Percentiles rank a stretch among this genome's conserved stretches.
Evolutionary conservation across 2,888 invertebrate species (phyloP).

Genomic region (Drosophila rubida): DNA sequence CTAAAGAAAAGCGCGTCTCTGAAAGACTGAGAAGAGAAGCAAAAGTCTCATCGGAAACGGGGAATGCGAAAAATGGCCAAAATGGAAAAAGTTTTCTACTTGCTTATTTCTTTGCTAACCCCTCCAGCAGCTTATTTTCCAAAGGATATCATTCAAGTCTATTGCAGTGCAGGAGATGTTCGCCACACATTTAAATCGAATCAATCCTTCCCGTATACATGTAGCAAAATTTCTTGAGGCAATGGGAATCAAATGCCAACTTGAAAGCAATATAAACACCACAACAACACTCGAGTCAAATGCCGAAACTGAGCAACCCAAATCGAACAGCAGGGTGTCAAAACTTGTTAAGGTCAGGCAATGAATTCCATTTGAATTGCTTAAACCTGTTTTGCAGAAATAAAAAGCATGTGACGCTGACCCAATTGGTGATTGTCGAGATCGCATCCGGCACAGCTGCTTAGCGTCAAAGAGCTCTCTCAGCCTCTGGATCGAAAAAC

Average conservation of each 20-base stretch:
- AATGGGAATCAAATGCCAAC: conserved; percentile 80
- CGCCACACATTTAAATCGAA: conserved; percentile 27
- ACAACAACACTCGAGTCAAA: conserved; percentile 44
- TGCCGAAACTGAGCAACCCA: conserved; percentile 8
- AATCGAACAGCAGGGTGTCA: conserved; percentile 7
- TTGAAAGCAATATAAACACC: conserved; percentile 70
- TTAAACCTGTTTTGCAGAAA: conserved; percentile 68
- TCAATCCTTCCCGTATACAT: conserved; percentile 30
- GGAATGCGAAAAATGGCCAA: neutral
- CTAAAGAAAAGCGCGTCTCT: conserved; percentile 14
- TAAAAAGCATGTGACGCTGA: neutral
- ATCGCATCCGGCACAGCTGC: neutral
- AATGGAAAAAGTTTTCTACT: conserved; percentile 33
- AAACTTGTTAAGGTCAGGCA: conserved; percentile 59
- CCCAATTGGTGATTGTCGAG: conserved; percentile 2
- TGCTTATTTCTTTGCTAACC: conserved; percentile 13
- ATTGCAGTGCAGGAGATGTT: conserved; percentile 48
- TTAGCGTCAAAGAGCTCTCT: neutral
- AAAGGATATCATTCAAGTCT: conserved; percentile 42
- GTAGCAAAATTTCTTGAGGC: conserved; percentile 76
- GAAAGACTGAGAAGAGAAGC: conserved; percentile 12
- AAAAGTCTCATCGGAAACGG: conserved; percentile 15
- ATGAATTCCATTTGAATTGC: conserved; percentile 54
- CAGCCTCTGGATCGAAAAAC: conserved; percentile 3
- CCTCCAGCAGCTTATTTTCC: conserved; percentile 14